Evolutionary conservation across 1,140 invertebrate genomes (phyloP), one percentile per base, ranked within the genome.

Genomic region (Zaprionus capensis): DNA sequence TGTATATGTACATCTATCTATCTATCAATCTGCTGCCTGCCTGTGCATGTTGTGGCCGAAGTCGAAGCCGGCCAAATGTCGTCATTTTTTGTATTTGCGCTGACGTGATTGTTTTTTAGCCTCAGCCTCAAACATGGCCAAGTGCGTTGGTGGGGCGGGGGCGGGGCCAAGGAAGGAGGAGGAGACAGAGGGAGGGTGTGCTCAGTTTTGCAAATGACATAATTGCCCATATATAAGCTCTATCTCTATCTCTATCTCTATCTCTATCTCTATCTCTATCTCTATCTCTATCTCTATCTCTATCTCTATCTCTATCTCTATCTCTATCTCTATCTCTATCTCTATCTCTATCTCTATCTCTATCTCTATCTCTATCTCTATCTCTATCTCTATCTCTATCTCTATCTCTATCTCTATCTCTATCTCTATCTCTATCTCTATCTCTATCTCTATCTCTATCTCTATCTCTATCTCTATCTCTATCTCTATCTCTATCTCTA

Each of bases 91-190:
- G 61, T 71, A 26, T 65, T 71, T 46, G n/a, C 41, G 73, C 62
- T 76, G 73, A 76, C 73, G 73, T 76, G 73, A 76, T 76, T 71
- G 53, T 49, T 70, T 63, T 58, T 67, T 67, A 67, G 36, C 44
- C 70, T 17, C 28, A 69, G 22, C 71, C 56, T 34, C 31, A 11
- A 34, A 2, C 70, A 24, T 14, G 62, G 38, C 71, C 56, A 62
- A 2, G 12, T 64, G 46, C 20, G 46, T 51, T 51, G 20, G 46
- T 11, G 17, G 46, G 41, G 6, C 15, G 41, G 6, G 17, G 17
- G 46, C 46, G 20, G n/a, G 6, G 38, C 14, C 14, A n/a, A 1
- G 14, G 38, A 41, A 7, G 31, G 9, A 4, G 9, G 9, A 34
- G 38, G 17, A 9, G 46, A 22, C 22, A 22, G 22, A 17, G 11